Conservation (phyloP, 2,888 invertebrate genomes). For the Drosophila percnosoma region DNA sequence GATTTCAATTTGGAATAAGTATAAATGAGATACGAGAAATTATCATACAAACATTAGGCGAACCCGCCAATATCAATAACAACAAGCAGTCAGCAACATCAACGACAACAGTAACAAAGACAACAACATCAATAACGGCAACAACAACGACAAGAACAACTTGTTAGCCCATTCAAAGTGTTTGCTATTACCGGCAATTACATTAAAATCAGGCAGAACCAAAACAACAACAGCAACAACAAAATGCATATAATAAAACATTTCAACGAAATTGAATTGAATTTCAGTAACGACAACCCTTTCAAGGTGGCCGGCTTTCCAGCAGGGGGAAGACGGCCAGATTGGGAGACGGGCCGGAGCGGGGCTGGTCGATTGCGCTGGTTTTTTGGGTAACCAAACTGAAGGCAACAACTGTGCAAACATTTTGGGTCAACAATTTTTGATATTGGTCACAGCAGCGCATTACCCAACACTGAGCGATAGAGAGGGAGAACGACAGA, state of each 20-base stretch:
- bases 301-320: conserved; percentile 48
- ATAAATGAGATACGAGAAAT: conserved; percentile 42
- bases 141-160: conserved; percentile 32
- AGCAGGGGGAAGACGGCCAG: background rate
- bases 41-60: conserved; percentile 54
- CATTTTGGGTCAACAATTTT: conserved; percentile 60
- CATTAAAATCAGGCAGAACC: conserved; percentile 63
- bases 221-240: conserved; percentile 40
- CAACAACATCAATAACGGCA: no score
- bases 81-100: conserved; percentile 8
- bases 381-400: conserved; percentile 36
- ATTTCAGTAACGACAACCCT: conserved; percentile 62
- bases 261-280: conserved; percentile 71
- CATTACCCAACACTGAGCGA: conserved; percentile 31
- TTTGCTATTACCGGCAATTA: conserved; percentile 68
- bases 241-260: conserved; percentile 67
- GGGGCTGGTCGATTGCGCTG: conserved; percentile 10
- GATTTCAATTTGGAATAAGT: conserved; percentile 54
- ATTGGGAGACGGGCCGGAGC: background rate
- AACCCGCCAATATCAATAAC: conserved; percentile 26
- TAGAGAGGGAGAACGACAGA: background rate
- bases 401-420: conserved; percentile 55
- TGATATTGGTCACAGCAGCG: conserved; percentile 47
- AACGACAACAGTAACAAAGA: conserved; percentile 3
- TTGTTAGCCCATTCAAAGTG: conserved; percentile 63